Evolutionary conservation across 2,888 invertebrate species (phyloP).

Genomic region (Habrosyne pyritoides): DNA sequence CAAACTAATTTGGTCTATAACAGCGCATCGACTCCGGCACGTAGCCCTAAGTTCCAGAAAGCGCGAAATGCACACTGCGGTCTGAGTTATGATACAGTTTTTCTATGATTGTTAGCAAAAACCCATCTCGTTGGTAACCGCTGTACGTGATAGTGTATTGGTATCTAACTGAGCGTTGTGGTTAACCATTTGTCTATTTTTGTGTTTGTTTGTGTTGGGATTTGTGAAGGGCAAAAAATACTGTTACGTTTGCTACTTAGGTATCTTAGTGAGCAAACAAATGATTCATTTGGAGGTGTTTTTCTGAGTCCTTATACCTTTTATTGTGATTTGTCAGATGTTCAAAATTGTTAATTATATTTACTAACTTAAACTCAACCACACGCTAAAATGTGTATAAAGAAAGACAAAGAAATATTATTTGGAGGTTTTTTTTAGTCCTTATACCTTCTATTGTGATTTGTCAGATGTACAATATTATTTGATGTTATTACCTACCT

Average conservation of each 20-base stretch:
- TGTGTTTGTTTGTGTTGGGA: conserved; percentile 38
- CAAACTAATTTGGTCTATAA: background rate
- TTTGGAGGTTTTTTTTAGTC: too few species aligned
- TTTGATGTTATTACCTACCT: too few species aligned
- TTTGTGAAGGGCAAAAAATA: background rate
- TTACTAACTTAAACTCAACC: too few species aligned
- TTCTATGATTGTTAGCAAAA: conserved; percentile 62
- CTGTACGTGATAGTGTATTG: conserved; percentile 57
- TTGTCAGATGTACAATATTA: too few species aligned
- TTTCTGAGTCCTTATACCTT: too few species aligned
- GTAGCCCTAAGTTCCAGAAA: conserved; percentile 5
- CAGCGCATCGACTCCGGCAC: background rate
- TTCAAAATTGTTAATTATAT: too few species aligned
- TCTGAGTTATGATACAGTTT: conserved; percentile 66
- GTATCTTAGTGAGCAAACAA: background rate
- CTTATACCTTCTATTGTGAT: too few species aligned
- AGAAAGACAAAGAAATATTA: too few species aligned
- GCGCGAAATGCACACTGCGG: conserved; percentile 62
- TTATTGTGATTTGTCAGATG: too few species aligned
- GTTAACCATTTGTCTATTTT: conserved; percentile 41
- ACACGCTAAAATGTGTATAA: too few species aligned
- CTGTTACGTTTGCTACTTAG: conserved; percentile 9
- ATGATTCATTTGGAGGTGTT: too few species aligned
- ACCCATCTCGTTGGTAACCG: conserved; percentile 63
- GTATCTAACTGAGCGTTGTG: conserved; percentile 53